Evolutionary conservation across 1,140 invertebrate species (phyloP).

Genomic region (Harpegnathos saltator): DNA sequence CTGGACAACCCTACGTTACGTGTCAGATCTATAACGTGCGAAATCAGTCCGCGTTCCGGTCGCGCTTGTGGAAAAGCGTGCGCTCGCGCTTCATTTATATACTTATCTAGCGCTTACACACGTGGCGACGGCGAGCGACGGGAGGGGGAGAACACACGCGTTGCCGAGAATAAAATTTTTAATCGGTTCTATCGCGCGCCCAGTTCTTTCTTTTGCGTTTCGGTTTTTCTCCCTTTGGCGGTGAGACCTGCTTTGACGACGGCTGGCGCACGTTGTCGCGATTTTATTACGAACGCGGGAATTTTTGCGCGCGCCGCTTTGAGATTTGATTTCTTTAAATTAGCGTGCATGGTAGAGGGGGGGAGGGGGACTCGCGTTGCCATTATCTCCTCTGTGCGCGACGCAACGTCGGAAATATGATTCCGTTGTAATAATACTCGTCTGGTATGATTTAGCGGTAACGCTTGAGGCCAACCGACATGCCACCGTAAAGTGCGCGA

Average conservation of each 20-base stretch:
- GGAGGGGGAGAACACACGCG: background rate
- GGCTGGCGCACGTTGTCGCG: no score
- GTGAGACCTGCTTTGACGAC: background rate
- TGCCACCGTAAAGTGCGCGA: slow-evolving; percentile 24
- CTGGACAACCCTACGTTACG: no score
- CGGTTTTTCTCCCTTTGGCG: no score
- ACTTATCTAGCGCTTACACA: background rate
- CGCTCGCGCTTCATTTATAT: background rate
- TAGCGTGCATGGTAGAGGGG: no score
- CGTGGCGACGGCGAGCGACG: no score
- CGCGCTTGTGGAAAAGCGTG: slow-evolving; percentile 46
- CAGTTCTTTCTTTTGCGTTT: no score
- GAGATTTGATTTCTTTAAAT: slow-evolving; percentile 23
- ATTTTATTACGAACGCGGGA: background rate
- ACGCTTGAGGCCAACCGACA: slow-evolving; percentile 27
- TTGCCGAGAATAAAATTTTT: slow-evolving; percentile 4
- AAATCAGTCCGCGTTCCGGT: slow-evolving; percentile 50
- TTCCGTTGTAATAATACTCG: slow-evolving; percentile 17
- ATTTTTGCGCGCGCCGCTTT: background rate
- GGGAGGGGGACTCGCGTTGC: background rate
- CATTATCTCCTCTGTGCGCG: background rate
- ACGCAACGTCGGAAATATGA: slow-evolving; percentile 28
- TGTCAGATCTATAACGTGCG: background rate
- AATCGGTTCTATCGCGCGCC: background rate
- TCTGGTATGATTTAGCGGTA: slow-evolving; percentile 42